These are phyloP conservation scores for Edolisoma coerulescens DNA, from an alignment of 2,113 vertebrate genomes.

Conservation along the genomic window DNA sequence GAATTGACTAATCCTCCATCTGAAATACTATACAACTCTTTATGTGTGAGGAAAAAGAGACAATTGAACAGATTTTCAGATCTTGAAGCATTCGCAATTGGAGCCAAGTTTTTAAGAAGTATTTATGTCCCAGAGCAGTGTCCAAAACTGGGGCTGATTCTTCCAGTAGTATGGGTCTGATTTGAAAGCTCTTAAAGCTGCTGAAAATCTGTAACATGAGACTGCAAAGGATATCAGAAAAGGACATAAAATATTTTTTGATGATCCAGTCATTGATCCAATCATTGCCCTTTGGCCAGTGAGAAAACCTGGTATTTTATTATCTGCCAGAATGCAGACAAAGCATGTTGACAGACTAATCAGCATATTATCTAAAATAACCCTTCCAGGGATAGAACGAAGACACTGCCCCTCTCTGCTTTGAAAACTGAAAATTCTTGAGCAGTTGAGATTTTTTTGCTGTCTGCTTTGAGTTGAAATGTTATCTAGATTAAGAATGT, in stretches of 20 bases:
- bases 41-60: not conserved
- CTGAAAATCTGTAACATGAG: not conserved
- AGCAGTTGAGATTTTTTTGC: not conserved
- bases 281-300: not conserved
- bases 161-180: not conserved
- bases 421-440: not conserved
- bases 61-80: not conserved
- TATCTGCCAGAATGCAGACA: not conserved
- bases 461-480: not conserved
- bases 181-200: not conserved
- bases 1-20: not conserved
- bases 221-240: not conserved
- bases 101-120: not conserved
- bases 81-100: not conserved
- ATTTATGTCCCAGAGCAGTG: not conserved
- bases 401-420: not conserved
- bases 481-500: not conserved
- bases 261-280: not conserved
- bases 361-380: not conserved
- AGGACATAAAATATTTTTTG: not conserved
- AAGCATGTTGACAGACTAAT: not conserved
- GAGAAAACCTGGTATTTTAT: not conserved
- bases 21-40: not conserved
- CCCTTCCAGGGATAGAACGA: not conserved
- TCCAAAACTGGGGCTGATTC: not conserved